phyloP scores from a whole-genome alignment of 2,888 invertebrate species.

The Lissocephala sabroskyi region DNA sequence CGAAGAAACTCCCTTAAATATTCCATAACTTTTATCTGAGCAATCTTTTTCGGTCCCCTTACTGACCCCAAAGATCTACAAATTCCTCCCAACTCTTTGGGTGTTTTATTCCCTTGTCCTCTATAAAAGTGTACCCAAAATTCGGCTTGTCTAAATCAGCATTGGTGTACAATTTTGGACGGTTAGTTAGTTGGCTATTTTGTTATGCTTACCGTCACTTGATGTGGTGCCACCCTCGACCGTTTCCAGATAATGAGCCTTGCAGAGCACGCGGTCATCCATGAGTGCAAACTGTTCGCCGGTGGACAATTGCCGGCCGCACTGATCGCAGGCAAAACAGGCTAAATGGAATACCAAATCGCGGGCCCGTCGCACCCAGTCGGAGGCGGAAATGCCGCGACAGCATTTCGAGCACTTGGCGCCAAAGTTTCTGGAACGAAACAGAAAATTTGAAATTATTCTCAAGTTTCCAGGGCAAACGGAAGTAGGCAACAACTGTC shows the following conservation, averaged over 20 bases:
- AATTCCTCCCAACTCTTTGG: no score
- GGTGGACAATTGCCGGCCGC: slow-evolving; percentile 92
- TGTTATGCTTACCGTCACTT: slow-evolving; percentile 82
- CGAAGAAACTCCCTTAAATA: no score
- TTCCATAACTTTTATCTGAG: no score
- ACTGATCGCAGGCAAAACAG: slow-evolving; percentile 98
- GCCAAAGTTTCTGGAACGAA: slow-evolving; percentile 87
- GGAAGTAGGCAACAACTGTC: slow-evolving; percentile 61
- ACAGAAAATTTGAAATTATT: slow-evolving; percentile 27
- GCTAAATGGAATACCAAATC: slow-evolving; percentile 98
- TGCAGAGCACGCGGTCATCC: slow-evolving; percentile 95
- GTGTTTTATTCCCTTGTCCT: no score
- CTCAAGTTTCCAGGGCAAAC: slow-evolving; percentile 35
- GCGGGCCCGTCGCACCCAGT: slow-evolving; percentile 97
- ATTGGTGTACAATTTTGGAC: no score
- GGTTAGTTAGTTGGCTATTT: no score
- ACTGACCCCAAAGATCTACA: no score
- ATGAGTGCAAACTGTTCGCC: slow-evolving; percentile 98
- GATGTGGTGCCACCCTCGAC: slow-evolving; percentile 93
- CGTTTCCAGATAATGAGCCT: slow-evolving; percentile 96
- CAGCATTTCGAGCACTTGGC: slow-evolving; percentile 97
- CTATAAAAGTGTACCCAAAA: no score
- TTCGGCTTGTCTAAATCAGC: no score
- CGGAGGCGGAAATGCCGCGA: slow-evolving; percentile 92
- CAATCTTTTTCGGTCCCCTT: no score